Percentiles rank a stretch among this genome's conserved stretches.
Evolutionary conservation across 2,888 invertebrate species (phyloP).

Genomic region (Volucella zonaria): DNA sequence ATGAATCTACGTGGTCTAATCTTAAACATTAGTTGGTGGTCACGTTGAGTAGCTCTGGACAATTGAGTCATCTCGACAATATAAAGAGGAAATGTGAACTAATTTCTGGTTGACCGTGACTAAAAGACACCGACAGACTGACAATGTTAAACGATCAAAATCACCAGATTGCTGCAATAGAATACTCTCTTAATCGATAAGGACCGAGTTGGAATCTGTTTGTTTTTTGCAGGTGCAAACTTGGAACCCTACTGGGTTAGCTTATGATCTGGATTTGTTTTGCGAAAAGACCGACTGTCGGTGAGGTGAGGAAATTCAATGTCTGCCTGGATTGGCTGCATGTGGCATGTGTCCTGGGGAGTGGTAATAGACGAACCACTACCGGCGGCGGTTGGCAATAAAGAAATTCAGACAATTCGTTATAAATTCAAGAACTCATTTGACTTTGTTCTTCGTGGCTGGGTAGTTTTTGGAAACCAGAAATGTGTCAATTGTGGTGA

Average conservation of each 20-base stretch:
- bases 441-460: constrained; percentile 27
- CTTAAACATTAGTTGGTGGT: constrained; percentile 70
- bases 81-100: constrained; percentile 71
- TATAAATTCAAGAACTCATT: constrained; percentile 50
- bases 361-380: constrained; percentile 41
- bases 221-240: constrained; percentile 71
- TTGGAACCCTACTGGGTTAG: constrained; percentile 57
- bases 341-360: constrained; percentile 62
- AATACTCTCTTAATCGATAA: constrained; percentile 40
- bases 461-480: not conserved
- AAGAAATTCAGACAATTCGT: constrained; percentile 40
- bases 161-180: constrained; percentile 31
- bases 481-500: constrained; percentile 30
- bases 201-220: constrained; percentile 27
- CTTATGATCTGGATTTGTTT: constrained; percentile 63
- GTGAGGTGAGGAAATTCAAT: not conserved
- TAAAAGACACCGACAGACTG: constrained; percentile 65
- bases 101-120: constrained; percentile 74
- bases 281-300: constrained; percentile 54
- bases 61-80: constrained; percentile 66
- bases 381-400: constrained; percentile 36
- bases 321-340: constrained; percentile 35
- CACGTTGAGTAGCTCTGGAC: constrained; percentile 57
- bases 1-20: constrained; percentile 51
- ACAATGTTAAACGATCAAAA: not conserved